Evolutionary conservation across 2,113 vertebrate species (phyloP).

Genomic region (Seriola rivoliana): DNA sequence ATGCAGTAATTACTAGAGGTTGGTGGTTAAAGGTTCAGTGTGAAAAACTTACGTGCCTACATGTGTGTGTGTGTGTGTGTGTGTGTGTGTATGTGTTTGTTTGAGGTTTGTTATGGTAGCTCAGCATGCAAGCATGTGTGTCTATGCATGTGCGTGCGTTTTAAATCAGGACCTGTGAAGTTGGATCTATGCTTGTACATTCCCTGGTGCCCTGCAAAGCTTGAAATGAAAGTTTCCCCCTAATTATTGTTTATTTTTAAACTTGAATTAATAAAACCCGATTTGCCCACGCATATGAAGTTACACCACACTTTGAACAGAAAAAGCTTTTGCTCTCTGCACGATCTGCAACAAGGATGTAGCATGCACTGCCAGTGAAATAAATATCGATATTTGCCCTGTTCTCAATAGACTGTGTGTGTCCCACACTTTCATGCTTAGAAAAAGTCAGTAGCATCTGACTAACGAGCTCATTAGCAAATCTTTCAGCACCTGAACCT

Average conservation of each 20-base stretch:
- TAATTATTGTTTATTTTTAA: conserved; percentile 69
- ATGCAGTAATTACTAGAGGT: conserved; percentile 34
- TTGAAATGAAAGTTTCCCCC: conserved; percentile 15
- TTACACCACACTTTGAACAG: not conserved
- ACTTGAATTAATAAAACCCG: conserved; percentile 38
- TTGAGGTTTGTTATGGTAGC: not conserved
- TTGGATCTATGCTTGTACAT: not conserved
- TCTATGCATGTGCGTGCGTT: not conserved
- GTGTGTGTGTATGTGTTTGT: not conserved
- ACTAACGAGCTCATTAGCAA: conserved; percentile 65
- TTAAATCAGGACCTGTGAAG: conserved; percentile 22
- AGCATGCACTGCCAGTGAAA: not conserved
- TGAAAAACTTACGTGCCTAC: not conserved
- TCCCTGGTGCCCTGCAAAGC: conserved; percentile 21
- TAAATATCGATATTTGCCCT: conserved; percentile 17
- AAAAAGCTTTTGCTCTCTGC: not conserved
- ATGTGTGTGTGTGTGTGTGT: not conserved
- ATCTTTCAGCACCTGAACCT: conserved; percentile 32
- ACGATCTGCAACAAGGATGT: not conserved
- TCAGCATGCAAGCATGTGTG: not conserved
- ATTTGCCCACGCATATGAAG: conserved; percentile 15
- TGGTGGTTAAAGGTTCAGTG: conserved; percentile 20
- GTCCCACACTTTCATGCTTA: not conserved
- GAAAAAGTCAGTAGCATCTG: conserved; percentile 13
- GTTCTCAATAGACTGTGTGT: conserved; percentile 26